Evolutionary conservation across 2,113 vertebrate species (phyloP), one percentile per base, ranked within the genome.

Genomic region (Mesocricetus auratus): DNA sequence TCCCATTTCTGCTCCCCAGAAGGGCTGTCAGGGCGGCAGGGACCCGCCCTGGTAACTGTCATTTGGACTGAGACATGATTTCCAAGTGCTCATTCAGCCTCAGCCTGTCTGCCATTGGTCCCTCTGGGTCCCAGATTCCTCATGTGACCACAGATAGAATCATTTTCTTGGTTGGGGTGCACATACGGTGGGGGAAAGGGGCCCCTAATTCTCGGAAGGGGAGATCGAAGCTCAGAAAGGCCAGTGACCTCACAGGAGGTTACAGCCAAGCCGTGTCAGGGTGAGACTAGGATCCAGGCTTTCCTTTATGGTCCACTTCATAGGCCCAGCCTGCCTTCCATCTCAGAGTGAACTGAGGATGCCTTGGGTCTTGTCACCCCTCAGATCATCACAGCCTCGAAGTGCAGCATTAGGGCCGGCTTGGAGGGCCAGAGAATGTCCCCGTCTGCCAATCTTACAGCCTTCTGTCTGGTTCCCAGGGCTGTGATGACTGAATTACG

Each of bases 371-470:
- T 10, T 10, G 16, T 42, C 7, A 5, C 24, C 12, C 42, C 0
- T 3, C 11, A 0, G 73, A 47, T 11, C 21, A 47, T 11, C 21
- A 5, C 0, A 0, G 15, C 19, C 7, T 50, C 0, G 1, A 45
- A 26, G 26, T 26, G 11, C 29, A 1, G 36, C 36, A 2, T 56
- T 12, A 56, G 56, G 45, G 78, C 1, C 0, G 45, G 50, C 73
- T 26, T 60, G 19, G 50, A n/a, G n/a, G 12, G 0, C 2, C 11
- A n/a, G 16, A 29, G 26, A 31, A 24, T 33, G 42, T 66, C 31
- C 22, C 17, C 3, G 62, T 33, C 10, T 13, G 62, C 42, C 26
- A 66, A 33, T 21, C 39, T 64, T 45, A 13, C 29, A 64, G 58
- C 6, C 29, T 83, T 53, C 79, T 66, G 50, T 11, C 56, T 24